Percentiles rank a stretch among this genome's conserved stretches.
These are phyloP conservation scores for Homalodisca vitripennis DNA, from an alignment of 1,140 invertebrate genomes.

Conservation along the genomic window DNA sequence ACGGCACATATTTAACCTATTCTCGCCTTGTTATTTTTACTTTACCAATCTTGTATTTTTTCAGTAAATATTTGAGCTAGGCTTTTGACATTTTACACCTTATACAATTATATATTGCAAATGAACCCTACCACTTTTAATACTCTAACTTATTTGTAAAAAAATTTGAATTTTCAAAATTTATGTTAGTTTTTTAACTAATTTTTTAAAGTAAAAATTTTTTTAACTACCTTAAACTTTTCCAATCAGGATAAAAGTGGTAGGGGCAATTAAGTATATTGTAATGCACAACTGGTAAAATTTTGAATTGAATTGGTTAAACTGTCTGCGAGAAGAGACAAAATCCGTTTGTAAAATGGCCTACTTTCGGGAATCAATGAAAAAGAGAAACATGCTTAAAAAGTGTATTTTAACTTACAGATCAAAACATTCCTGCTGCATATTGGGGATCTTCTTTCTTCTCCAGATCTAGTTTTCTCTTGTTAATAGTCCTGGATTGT, in stretches of 20 bases:
- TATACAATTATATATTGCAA: neutral
- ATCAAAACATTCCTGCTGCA: neutral
- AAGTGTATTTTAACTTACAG: neutral
- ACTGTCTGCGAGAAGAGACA: neutral
- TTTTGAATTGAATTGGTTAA: neutral
- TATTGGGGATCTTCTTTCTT: neutral
- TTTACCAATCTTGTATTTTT: neutral
- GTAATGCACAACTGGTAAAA: neutral
- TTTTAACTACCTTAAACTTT: no score
- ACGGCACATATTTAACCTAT: no score
- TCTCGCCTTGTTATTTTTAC: neutral
- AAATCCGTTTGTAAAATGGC: neutral
- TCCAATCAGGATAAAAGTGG: neutral
- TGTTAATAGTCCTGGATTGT: neutral
- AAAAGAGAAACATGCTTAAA: neutral
- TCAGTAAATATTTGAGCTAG: neutral
- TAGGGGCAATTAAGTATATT: neutral
- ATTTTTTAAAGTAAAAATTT: neutral
- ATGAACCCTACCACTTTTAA: neutral
- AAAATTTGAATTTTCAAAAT: neutral
- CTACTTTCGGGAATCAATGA: neutral
- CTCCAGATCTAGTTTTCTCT: neutral
- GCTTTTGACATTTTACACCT: neutral
- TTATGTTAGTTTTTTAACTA: neutral
- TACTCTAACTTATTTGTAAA: neutral